Evolutionary conservation across 2,888 invertebrate genomes (phyloP), one percentile per base, ranked within the genome.

Genomic region (Lobophora halterata): DNA sequence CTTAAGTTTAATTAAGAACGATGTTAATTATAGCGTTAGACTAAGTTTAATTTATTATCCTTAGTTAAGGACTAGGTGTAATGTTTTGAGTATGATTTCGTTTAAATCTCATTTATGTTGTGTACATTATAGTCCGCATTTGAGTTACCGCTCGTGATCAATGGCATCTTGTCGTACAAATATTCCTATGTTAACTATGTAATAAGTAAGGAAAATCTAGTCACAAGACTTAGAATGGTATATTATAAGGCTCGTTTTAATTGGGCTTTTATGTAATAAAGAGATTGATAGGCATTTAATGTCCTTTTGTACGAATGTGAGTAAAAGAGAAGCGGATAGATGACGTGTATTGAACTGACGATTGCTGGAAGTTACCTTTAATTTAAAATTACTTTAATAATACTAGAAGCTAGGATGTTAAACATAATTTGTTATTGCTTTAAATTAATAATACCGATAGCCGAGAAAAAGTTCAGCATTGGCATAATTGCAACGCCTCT

Each of bases 161-260:
- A 81, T 85, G 85, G 85, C 86, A 86, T 86, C 86, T 85, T 80
- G 83, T 86, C 87, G 87, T 87, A 87, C 87, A 87, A 87, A 87
- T 87, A 87, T 86, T 86, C 86, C 87, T 87, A 86, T 82, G 81
- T 85, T 86, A 79, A 81, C 81, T 83, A 85, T 66, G 79, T 86
- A 83, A 79, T 81, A 79, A 72, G 65, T 85, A 86, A 83, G 82
- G 65, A 79, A 83, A 83, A 81, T 87, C 87, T 87, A 87, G 87
- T 87, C 87, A 87, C 74, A 79, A 80, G 87, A 87, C 87, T 86
- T 86, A 85, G 82, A 81, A 77, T 78, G 74, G 83, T 68, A 66
- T 58, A 76, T 75, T 79, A 76, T 72, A 75, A 69, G 67, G 80
- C 82, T 82, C 79, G 75, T 72, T 70, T 69, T 56, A 68, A 55